Base-by-base conservation (phyloP, 2,797 vertebrate species). In the Chromobotia macracanthus region DNA sequence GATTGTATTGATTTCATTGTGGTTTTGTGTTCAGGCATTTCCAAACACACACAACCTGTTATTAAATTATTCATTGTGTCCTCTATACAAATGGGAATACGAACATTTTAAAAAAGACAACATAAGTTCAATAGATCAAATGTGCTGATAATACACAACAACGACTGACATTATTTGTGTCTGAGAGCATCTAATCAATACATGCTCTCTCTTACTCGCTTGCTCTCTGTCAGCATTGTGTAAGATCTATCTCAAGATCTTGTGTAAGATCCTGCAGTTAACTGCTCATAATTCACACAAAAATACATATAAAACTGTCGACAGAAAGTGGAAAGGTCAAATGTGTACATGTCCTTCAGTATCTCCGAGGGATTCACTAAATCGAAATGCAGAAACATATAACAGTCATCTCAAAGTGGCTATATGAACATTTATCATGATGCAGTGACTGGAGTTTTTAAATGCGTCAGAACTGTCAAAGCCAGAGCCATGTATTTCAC, bases 1-100 rank as follows among this genome's bases (percentile, higher is more conserved):
- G 72, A 84, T 76, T 82, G 61, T 76, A 84, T 84, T 72, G 83
- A 81, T 82, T 81, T 79, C 67, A 75, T 84, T 50, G 41, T 41
- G 15, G 31, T 9, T 35, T 64, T 56, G 70, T 75, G 64, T 75
- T 38, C 16, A 16, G 31, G 6, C 53, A 21, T 56, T 72, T 23
- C 13, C 41, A 68, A 19, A 65, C 50, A 58, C 53, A 63, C 55
- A 80, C 64, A 68, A 73, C 71, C 68, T 73, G 76, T 77, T 67
- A 60, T 77, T 72, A 77, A 65, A 72, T 79, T 66, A 79, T 79
- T 65, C 69, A 79, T 72, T 73, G 69, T 25, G 68, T 73, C 75
- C 75, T 19, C 41, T 73, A 51, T 46, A 60, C 61, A 66, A 72
- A 72, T 82, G 66, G 63, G 61, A 72, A 77, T 78, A 46, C 68